Evolutionary conservation across 2,113 vertebrate species (phyloP).

Genomic region (Pheucticus melanocephalus): DNA sequence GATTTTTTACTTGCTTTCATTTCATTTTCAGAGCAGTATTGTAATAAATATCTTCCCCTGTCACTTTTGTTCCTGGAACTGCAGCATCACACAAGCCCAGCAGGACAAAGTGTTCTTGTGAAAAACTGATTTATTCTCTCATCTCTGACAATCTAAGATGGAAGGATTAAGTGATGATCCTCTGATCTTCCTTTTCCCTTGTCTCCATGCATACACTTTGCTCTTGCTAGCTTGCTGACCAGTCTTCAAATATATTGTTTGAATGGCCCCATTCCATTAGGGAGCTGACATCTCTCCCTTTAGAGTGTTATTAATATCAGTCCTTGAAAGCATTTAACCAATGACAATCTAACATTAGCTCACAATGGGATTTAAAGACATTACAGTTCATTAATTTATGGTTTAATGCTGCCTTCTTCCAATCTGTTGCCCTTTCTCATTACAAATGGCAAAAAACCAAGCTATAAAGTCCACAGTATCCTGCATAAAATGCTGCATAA

Average conservation of each 20-base stretch:
- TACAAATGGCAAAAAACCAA: not conserved
- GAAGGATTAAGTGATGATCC: constrained; percentile 33
- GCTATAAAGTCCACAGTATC: not conserved
- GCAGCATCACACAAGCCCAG: constrained; percentile 16
- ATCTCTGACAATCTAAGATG: constrained; percentile 29
- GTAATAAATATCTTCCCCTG: not conserved
- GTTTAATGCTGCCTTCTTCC: constrained; percentile 50
- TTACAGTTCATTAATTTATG: constrained; percentile 43
- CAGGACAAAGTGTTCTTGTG: constrained; percentile 34
- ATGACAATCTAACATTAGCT: constrained; percentile 56
- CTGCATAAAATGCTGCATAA: not conserved
- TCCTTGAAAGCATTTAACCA: constrained; percentile 63
- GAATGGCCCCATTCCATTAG: constrained; percentile 44
- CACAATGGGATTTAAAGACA: constrained; percentile 54
- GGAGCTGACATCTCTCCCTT: constrained; percentile 29
- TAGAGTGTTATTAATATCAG: constrained; percentile 54
- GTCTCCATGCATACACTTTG: not conserved
- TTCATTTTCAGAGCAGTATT: not conserved
- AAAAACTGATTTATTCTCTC: constrained; percentile 34
- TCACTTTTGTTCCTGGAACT: constrained; percentile 12
- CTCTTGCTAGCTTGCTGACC: constrained; percentile 34
- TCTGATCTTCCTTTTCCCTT: constrained; percentile 26
- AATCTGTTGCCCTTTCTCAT: constrained; percentile 51
- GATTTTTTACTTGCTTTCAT: not conserved
- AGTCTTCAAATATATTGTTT: constrained; percentile 29